These are phyloP conservation scores for Mionectes olivaceus DNA, from an alignment of 2,797 vertebrate genomes.

Conservation along the genomic window DNA sequence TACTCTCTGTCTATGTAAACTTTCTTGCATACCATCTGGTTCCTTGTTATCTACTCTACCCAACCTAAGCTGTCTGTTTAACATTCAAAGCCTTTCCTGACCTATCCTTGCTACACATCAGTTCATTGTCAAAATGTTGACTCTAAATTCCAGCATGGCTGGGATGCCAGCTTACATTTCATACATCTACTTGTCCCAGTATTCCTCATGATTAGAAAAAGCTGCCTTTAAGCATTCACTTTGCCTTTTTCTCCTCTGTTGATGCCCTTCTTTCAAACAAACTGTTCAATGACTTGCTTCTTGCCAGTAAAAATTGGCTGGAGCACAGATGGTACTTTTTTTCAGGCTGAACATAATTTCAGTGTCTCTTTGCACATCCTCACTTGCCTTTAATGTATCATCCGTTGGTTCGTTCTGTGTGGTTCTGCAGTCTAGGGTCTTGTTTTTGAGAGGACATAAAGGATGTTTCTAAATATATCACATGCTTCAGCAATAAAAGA, in stretches of 20 bases:
- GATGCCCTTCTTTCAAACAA: background rate
- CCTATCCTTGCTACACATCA: background rate
- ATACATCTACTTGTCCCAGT: background rate
- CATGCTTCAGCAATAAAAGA: background rate
- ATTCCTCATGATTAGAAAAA: background rate
- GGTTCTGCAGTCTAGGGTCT: background rate
- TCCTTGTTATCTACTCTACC: background rate
- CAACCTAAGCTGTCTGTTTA: background rate
- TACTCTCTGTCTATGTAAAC: background rate
- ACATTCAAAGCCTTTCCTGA: background rate
- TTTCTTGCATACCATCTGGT: background rate
- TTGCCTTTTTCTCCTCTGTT: background rate
- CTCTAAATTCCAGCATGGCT: background rate
- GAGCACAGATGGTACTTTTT: background rate
- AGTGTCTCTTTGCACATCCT: background rate
- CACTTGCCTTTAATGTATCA: background rate
- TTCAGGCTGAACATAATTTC: background rate
- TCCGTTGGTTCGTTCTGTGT: background rate
- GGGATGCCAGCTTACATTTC: background rate
- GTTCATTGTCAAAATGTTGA: slow-evolving; percentile 8
- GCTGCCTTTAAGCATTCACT: background rate
- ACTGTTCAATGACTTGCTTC: background rate
- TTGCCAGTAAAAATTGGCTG: background rate
- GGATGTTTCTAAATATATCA: background rate
- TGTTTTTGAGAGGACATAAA: background rate